Conservation (phyloP, 2,797 vertebrate genomes). For the Chaetodon trifasciatus region DNA sequence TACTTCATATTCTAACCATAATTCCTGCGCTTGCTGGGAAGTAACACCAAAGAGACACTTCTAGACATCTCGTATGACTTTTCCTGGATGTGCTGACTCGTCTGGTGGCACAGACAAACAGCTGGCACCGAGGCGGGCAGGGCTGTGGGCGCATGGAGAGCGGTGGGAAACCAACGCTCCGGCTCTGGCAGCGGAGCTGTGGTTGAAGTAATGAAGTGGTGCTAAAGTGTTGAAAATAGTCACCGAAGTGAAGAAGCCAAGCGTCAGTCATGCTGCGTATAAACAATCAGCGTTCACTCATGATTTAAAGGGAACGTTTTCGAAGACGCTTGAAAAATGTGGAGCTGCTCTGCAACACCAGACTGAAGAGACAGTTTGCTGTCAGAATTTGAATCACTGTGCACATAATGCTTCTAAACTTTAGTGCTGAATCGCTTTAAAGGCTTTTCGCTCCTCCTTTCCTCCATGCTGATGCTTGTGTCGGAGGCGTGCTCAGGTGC, state of each 20-base stretch:
- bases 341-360: not conserved
- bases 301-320: not conserved
- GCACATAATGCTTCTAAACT: not conserved
- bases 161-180: slow-evolving; percentile 52
- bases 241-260: slow-evolving; percentile 44
- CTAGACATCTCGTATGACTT: slow-evolving; percentile 17
- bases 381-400: slow-evolving; percentile 4
- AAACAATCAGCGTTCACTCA: slow-evolving; percentile 12
- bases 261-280: slow-evolving; percentile 32
- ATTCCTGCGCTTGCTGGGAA: slow-evolving; percentile 29
- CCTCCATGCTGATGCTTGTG: slow-evolving; percentile 16
- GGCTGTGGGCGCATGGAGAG: slow-evolving; percentile 46
- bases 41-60: slow-evolving; percentile 27
- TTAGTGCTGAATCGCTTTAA: not conserved
- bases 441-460: slow-evolving; percentile 12
- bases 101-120: slow-evolving; percentile 43
- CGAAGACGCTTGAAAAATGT: not conserved
- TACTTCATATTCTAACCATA: not conserved
- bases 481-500: slow-evolving; percentile 32
- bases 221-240: slow-evolving; percentile 69
- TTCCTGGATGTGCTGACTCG: slow-evolving; percentile 34
- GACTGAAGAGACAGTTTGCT: not conserved
- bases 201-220: slow-evolving; percentile 67
- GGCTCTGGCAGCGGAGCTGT: slow-evolving; percentile 60
- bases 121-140: slow-evolving; percentile 42